These are phyloP conservation scores for Spea multiplicata DNA, from an alignment of 2,113 vertebrate species.

Conservation along the genomic window DNA sequence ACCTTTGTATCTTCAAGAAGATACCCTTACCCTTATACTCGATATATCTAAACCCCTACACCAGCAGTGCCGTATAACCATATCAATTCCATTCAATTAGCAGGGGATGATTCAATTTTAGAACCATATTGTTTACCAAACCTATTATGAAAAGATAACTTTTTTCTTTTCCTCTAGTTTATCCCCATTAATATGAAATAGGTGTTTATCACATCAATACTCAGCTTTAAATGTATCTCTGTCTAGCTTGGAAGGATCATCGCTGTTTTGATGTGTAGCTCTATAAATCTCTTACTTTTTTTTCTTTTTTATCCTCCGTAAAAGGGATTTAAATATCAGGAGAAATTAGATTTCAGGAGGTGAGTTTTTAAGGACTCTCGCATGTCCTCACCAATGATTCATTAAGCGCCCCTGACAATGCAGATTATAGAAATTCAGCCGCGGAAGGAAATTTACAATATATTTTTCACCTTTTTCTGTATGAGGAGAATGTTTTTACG, in stretches of 20 bases:
- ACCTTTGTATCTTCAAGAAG: no score
- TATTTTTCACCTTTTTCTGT: conserved; percentile 17
- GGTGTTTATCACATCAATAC: conserved; percentile 9
- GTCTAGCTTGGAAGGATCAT: conserved; percentile 23
- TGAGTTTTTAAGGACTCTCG: conserved; percentile 1
- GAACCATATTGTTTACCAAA: not conserved
- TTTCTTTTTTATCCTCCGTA: not conserved
- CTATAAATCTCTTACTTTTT: conserved; percentile 14
- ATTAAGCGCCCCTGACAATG: conserved; percentile 33
- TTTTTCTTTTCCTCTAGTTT: conserved; percentile 25
- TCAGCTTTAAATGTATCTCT: conserved; percentile 24
- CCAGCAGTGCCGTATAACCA: no score
- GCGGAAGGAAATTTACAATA: conserved; percentile 13
- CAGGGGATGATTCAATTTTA: not conserved
- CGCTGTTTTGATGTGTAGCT: conserved; percentile 25
- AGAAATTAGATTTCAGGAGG: conserved; percentile 39
- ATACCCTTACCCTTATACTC: no score
- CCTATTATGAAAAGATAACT: conserved; percentile 23
- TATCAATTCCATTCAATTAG: conserved; percentile 15
- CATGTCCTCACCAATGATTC: conserved; percentile 22
- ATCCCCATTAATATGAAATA: conserved; percentile 45
- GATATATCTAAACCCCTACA: no score
- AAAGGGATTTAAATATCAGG: conserved; percentile 41
- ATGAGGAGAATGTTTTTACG: conserved; percentile 30
- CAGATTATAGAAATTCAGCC: conserved; percentile 38